Percentiles rank a stretch among this genome's conserved stretches.
Conservation (phyloP, 2,888 invertebrate species). For the Elysia crispata region DNA sequence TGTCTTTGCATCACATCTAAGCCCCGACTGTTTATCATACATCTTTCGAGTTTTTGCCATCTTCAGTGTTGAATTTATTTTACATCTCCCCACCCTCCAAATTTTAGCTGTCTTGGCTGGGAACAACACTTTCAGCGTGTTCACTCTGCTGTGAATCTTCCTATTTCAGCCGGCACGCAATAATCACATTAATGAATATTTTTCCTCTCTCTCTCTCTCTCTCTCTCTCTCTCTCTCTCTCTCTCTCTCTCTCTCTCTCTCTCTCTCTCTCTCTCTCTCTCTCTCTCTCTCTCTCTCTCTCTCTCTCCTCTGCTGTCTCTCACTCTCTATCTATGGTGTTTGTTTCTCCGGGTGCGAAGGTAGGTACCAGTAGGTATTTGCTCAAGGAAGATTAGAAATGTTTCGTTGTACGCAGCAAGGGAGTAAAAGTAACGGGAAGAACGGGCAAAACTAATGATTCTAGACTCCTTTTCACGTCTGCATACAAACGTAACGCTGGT, state of each 20-base stretch:
- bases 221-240: background rate
- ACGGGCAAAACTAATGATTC: no score
- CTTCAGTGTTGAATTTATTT: background rate
- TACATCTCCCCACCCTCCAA: slow-evolving; percentile 4
- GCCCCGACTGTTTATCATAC: no score
- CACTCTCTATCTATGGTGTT: background rate
- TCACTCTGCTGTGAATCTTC: no score
- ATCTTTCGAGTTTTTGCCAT: no score
- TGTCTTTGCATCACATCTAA: no score
- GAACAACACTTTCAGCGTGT: no score
- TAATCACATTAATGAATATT: background rate
- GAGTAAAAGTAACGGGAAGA: no score
- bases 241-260: background rate
- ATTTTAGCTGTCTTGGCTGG: background rate
- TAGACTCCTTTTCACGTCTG: background rate
- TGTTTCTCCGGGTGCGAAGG: no score
- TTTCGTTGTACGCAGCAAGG: no score
- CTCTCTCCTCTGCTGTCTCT: background rate
- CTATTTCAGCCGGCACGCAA: no score
- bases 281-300: slow-evolving; percentile 12
- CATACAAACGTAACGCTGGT: background rate
- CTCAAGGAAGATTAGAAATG: no score
- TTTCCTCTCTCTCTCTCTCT: background rate
- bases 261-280: slow-evolving; percentile 9
- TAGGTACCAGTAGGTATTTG: no score